These are phyloP conservation scores for Conus canariensis DNA, from an alignment of 2,888 invertebrate genomes.

Conservation along the genomic window DNA sequence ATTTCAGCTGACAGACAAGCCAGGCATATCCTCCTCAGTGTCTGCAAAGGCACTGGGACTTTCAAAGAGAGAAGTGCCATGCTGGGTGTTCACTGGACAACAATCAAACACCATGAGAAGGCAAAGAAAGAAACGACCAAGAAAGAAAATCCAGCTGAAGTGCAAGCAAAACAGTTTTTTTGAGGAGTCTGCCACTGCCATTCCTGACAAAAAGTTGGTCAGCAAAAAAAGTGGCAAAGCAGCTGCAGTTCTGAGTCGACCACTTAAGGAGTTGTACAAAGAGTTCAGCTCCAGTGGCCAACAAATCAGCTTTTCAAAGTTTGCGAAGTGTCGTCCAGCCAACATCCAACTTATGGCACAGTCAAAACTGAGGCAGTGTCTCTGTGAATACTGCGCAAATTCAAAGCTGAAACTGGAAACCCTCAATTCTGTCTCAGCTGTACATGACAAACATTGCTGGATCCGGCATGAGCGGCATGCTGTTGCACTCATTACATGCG, in stretches of 20 bases:
- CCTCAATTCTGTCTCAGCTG: background rate
- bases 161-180: background rate
- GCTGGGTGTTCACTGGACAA: background rate
- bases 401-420: background rate
- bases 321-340: conserved; percentile 23
- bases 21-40: background rate
- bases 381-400: conserved; percentile 27
- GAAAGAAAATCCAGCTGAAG: background rate
- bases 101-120: background rate
- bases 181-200: background rate
- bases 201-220: conserved; percentile 18
- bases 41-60: background rate
- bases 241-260: background rate
- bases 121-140: too few species aligned
- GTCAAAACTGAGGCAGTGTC: conserved; percentile 16
- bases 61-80: conserved; percentile 1
- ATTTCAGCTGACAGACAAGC: background rate
- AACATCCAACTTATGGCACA: background rate
- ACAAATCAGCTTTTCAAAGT: background rate
- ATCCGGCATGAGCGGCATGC: background rate
- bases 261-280: background rate
- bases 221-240: conserved; percentile 3
- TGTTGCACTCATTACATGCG: background rate
- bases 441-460: background rate
- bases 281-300: background rate